Conservation (phyloP, 2,888 invertebrate genomes). For the Apamea epomidion region DNA sequence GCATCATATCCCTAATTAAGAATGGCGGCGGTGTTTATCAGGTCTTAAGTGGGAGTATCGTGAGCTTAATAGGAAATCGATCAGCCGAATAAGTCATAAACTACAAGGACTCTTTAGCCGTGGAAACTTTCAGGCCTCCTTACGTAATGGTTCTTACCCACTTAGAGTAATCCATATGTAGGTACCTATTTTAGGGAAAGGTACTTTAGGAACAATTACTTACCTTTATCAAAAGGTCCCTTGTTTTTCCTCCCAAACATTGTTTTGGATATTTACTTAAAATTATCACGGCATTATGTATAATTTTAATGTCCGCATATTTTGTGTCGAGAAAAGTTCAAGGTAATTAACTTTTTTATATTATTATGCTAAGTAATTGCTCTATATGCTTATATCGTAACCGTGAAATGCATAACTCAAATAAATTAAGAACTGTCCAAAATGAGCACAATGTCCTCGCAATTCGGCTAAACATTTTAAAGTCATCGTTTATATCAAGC, state of each 20-base stretch:
- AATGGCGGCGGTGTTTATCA: conserved; percentile 77
- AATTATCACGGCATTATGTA: conserved; percentile 25
- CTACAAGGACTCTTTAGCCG: conserved; percentile 49
- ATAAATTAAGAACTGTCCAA: conserved; percentile 26
- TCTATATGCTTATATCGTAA: conserved; percentile 31
- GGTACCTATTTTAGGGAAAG: conserved; percentile 5
- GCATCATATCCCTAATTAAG: conserved; percentile 86
- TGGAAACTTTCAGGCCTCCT: conserved; percentile 38
- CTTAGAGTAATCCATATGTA: conserved; percentile 1
- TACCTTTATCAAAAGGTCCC: conserved; percentile 8
- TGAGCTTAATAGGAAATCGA: conserved; percentile 82
- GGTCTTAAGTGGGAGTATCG: conserved; percentile 73
- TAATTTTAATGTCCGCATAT: conserved; percentile 12
- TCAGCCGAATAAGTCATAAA: conserved; percentile 71
- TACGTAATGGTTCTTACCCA: conserved; percentile 26
- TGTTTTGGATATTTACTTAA: conserved; percentile 1
- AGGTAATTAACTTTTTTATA: conserved; percentile 38
- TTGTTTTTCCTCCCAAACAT: conserved; percentile 9
- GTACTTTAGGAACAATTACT: conserved; percentile 19
- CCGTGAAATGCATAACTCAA: conserved; percentile 21
- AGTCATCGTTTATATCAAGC: conserved; percentile 57
- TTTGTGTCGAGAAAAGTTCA: conserved; percentile 34
- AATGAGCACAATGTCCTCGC: conserved; percentile 40
- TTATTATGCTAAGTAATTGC: conserved; percentile 44
- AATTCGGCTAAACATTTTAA: conserved; percentile 46